Evolutionary conservation across 2,113 vertebrate genomes (phyloP).

Genomic region (Phrynosoma blainvillii): DNA sequence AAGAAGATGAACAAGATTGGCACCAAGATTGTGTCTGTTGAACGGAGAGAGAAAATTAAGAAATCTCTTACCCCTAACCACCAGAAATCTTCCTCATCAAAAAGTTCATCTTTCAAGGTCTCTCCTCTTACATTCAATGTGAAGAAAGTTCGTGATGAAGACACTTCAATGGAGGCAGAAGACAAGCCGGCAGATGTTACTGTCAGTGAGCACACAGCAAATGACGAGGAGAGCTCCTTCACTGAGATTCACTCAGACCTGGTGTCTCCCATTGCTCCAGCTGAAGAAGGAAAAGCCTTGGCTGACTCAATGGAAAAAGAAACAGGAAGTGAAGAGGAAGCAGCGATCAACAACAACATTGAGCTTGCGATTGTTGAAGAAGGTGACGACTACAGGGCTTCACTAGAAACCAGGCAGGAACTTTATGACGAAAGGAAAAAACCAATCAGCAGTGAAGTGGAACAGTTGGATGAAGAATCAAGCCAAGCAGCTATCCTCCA

Average conservation of each 20-base stretch:
- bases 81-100: constrained; percentile 85
- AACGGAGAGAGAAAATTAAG: constrained; percentile 93
- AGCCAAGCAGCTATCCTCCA: constrained; percentile 72
- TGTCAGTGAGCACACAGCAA: constrained; percentile 34
- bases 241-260: constrained; percentile 71
- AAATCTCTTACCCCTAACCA: constrained; percentile 89
- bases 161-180: constrained; percentile 64
- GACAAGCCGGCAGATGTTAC: constrained; percentile 50
- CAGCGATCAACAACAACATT: constrained; percentile 66
- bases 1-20: constrained; percentile 94
- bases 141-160: constrained; percentile 85
- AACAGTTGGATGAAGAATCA: constrained; percentile 58
- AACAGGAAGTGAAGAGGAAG: constrained; percentile 51
- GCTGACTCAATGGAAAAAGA: constrained; percentile 51
- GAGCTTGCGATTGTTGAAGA: constrained; percentile 80
- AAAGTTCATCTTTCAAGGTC: constrained; percentile 86
- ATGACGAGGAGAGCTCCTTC: constrained; percentile 65
- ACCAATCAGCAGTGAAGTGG: constrained; percentile 23
- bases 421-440: constrained; percentile 56
- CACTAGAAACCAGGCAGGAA: constrained; percentile 66
- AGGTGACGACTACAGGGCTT: constrained; percentile 65
- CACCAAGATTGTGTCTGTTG: constrained; percentile 91
- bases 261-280: constrained; percentile 61
- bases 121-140: constrained; percentile 85
- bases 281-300: constrained; percentile 56